Conservation (phyloP, 2,113 vertebrate species). For the Erinaceus europaeus region DNA sequence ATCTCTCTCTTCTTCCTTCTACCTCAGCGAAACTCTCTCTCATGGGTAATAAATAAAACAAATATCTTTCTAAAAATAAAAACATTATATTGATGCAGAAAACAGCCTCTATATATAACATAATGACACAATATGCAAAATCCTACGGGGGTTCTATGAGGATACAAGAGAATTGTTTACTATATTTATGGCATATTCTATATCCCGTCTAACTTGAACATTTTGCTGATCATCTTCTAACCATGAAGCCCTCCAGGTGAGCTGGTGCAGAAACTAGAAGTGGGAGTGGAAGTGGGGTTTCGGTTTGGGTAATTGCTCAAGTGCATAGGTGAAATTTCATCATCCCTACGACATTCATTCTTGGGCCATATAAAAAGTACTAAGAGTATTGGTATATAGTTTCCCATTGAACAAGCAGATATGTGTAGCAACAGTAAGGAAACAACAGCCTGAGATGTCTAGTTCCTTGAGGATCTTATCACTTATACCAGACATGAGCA, state of each 20-base stretch:
- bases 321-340: neutral
- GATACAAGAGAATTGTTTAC: neutral
- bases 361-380: neutral
- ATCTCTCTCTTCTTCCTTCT: no score
- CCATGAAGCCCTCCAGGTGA: neutral
- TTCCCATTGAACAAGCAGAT: constrained; percentile 5
- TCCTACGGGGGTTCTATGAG: neutral
- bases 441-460: neutral
- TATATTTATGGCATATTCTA: neutral
- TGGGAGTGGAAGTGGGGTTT: neutral
- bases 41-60: no score
- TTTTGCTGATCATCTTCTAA: neutral
- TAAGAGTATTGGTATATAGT: neutral
- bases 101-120: neutral
- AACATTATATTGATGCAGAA: neutral
- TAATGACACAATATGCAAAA: neutral
- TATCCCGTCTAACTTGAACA: neutral
- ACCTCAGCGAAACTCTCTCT: no score
- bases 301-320: neutral
- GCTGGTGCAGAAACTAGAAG: neutral
- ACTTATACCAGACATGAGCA: neutral
- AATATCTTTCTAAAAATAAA: no score
- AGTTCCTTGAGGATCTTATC: neutral
- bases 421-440: neutral
- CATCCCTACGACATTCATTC: neutral